Evolutionary conservation across 2,888 invertebrate genomes (phyloP).

Genomic region (Anaspis maculata): DNA sequence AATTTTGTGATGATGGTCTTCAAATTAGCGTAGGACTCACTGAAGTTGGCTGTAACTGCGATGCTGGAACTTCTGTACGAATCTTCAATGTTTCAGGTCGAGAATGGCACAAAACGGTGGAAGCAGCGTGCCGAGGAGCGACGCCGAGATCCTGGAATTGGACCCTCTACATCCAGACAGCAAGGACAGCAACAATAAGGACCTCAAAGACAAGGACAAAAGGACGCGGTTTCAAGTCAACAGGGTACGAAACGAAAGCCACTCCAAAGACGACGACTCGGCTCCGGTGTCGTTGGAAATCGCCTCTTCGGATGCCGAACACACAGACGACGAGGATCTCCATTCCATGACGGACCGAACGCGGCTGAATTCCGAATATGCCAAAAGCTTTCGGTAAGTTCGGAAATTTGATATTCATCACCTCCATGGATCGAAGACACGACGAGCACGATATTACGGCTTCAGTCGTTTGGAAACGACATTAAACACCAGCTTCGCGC

Average conservation of each 20-base stretch:
- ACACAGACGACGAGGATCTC: slow-evolving; percentile 42
- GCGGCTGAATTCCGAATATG: slow-evolving; percentile 48
- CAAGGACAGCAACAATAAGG: too few relatives aligned
- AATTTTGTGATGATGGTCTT: too few relatives aligned
- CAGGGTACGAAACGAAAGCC: slow-evolving; percentile 48
- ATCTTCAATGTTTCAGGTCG: neutral
- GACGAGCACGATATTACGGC: too few relatives aligned
- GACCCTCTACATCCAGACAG: slow-evolving; percentile 23
- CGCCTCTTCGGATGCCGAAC: slow-evolving; percentile 23
- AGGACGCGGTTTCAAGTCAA: slow-evolving; percentile 54
- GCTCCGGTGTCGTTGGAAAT: slow-evolving; percentile 15
- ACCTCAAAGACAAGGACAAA: slow-evolving; percentile 39
- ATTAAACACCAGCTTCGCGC: too few relatives aligned
- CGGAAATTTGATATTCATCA: too few relatives aligned
- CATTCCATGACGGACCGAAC: slow-evolving; percentile 43
- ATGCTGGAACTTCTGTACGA: too few relatives aligned
- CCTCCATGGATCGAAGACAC: too few relatives aligned
- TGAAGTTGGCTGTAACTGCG: too few relatives aligned
- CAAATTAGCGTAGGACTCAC: too few relatives aligned
- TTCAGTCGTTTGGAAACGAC: too few relatives aligned
- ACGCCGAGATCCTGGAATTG: slow-evolving; percentile 22
- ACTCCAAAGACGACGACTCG: slow-evolving; percentile 23
- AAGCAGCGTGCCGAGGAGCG: neutral
- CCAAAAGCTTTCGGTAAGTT: slow-evolving; percentile 66
- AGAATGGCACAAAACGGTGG: slow-evolving; percentile 2